Evolutionary conservation across 2,113 vertebrate genomes (phyloP), one percentile per base, ranked within the genome.

Genomic region (Pterocles burchelli): DNA sequence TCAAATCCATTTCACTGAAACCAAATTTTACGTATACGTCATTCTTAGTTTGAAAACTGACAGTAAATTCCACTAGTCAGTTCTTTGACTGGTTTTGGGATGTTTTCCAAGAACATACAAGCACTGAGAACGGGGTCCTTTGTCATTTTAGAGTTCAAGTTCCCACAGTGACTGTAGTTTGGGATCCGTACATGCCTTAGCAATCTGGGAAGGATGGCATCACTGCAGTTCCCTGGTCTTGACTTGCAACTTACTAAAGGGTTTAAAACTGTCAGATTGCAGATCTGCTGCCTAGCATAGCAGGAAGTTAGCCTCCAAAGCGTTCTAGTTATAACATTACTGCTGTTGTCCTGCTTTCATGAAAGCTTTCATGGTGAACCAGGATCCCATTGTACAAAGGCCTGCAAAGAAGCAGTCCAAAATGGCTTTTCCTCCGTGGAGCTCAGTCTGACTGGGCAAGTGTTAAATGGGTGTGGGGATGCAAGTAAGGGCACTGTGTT

Each of bases 251-350:
- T 77, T 1, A 0, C 45, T 24, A 5, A 46, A 20, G 24, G 20
- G 1, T 58, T 88, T 65, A 45, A 45, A 76, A 29, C 28, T n/a
- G 29, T 22, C 1, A 2, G 22, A 8, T 10, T 41, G n/a, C 16
- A 54, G 29, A n/a, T 17, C 49, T 41, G 22, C 51, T 76, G 33
- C 70, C 10, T 49, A 24, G 34, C 9, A 1, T 20, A n/a, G 54
- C 49, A 21, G 43, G 33, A 52, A 52, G 16, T 7, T 21, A 12
- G 7, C 24, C 49, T 76, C 19, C 45, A 31, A 58, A 41, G 45
- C 7, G 1, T 34, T 46, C 11, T 6, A 41, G 10, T 26, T 48
- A 10, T 0, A 74, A 43, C 9, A 2, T 17, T 28, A 20, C 26
- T 22, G 20, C 15, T 34, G n/a, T n/a, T 48, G 17, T 51, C 62